Evolutionary conservation across 2,888 invertebrate genomes (phyloP), one percentile per base, ranked within the genome.

Genomic region (Drosophila eohydei): DNA sequence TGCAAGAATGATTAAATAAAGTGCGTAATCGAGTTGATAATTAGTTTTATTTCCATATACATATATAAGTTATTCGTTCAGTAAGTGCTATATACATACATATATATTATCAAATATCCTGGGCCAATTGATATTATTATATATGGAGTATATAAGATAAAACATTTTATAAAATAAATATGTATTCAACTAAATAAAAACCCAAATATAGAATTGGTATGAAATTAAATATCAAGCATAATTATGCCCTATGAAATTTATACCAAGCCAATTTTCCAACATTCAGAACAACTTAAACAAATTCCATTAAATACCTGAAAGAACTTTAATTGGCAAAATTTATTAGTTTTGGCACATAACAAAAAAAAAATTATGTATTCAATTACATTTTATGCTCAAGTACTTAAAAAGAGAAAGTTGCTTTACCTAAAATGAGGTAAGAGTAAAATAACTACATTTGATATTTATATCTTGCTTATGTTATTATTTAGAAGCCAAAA

Each of bases 321-420:
- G 50, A 8, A 30, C 48, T 50, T 50, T 50, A 30, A 28, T 57
- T 36, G 46, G 26, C 26, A 48, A 21, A n/a, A 6, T 44, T 43
- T 66, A 66, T 41, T 66, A 40, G 4, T 12, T 21, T 55, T 67
- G 66, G 40, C 46, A 54, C 54, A 38, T 30, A 65, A 21, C 52
- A 44, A 30, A 46, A 21, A 65, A 63, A 41, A 30, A 4, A 32
- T 1, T 0, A 16, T 38, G 48, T 38, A 57, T 41, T 55, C 4
- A 41, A 14, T 58, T 66, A 48, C 40, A 67, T 55, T 66, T 46
- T 0, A 54, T 40, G 38, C 16, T 54, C 48, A 66, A 34, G 67
- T n/a, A 40, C 21, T 38, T n/a, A 30, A 62, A 44, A 36, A 21
- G 3, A 34, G 16, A 30, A 26, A 44, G 16, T 41, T 48, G 16